phyloP scores from a whole-genome alignment of 1,140 invertebrate genomes.

The Tetragnatha versicolor region DNA sequence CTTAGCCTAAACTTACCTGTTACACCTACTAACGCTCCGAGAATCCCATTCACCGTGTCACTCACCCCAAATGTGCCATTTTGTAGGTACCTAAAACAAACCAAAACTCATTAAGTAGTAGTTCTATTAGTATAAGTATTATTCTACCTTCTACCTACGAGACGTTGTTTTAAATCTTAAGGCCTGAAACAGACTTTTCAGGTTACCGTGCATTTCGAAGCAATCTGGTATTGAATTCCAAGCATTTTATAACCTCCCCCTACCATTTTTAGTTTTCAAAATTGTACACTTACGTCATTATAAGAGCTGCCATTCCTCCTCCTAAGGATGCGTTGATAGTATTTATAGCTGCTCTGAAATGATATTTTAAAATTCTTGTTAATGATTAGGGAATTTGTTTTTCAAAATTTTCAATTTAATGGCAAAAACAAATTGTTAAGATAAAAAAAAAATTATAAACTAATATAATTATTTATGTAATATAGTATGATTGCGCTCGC shows the following conservation, averaged over 20 bases:
- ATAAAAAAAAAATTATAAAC: background rate
- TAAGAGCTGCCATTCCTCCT: conserved; percentile 78
- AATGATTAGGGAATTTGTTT: background rate
- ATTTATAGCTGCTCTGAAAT: conserved; percentile 76
- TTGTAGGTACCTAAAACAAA: conserved; percentile 34
- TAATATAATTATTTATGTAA: background rate
- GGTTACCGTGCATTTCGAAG: too few relatives aligned
- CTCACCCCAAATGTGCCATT: conserved; percentile 27
- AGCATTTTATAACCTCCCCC: too few relatives aligned
- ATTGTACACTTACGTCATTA: conserved; percentile 68
- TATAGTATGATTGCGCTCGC: too few relatives aligned
- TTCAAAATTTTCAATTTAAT: background rate
- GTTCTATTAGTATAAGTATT: too few relatives aligned
- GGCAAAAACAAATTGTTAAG: background rate
- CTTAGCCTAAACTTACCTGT: too few relatives aligned
- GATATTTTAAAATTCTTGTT: background rate
- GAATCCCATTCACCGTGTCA: conserved; percentile 55
- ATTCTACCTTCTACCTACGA: too few relatives aligned
- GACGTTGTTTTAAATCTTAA: too few relatives aligned
- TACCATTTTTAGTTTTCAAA: too few relatives aligned
- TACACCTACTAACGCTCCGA: conserved; percentile 56
- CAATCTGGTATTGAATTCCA: too few relatives aligned
- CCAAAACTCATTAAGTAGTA: too few relatives aligned
- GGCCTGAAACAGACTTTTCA: too few relatives aligned
- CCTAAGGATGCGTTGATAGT: conserved; percentile 89